Evolutionary conservation across 2,113 vertebrate genomes (phyloP).

Genomic region (Macroglossus sobrinus): DNA sequence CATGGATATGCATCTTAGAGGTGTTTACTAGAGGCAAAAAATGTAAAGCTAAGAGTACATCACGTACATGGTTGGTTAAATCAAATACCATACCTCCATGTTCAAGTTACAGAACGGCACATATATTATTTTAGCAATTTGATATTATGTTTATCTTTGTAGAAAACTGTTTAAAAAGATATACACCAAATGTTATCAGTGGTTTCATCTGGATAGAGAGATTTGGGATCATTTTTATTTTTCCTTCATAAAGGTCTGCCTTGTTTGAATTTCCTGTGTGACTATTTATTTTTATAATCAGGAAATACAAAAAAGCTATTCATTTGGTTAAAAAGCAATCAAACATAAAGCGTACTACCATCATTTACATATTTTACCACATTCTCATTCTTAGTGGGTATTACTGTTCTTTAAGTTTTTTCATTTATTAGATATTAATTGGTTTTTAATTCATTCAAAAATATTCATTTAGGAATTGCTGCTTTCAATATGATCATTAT

Average conservation of each 20-base stretch:
- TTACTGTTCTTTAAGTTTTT: neutral
- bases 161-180: neutral
- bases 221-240: neutral
- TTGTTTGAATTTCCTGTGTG: neutral
- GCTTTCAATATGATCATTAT: neutral
- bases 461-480: neutral
- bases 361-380: neutral
- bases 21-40: neutral
- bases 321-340: neutral
- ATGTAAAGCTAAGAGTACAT: neutral
- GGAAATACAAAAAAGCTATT: neutral
- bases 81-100: neutral
- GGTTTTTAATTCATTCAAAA: neutral
- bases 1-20: neutral
- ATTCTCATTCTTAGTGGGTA: neutral
- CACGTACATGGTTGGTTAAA: neutral
- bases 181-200: neutral
- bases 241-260: neutral
- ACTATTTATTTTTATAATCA: neutral
- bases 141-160: neutral
- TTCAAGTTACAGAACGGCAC: neutral
- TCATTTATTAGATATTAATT: neutral
- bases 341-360: neutral
- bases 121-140: neutral
- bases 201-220: neutral